Conservation (phyloP, 1,140 invertebrate species). For the Schlechtendalia chinensis region DNA sequence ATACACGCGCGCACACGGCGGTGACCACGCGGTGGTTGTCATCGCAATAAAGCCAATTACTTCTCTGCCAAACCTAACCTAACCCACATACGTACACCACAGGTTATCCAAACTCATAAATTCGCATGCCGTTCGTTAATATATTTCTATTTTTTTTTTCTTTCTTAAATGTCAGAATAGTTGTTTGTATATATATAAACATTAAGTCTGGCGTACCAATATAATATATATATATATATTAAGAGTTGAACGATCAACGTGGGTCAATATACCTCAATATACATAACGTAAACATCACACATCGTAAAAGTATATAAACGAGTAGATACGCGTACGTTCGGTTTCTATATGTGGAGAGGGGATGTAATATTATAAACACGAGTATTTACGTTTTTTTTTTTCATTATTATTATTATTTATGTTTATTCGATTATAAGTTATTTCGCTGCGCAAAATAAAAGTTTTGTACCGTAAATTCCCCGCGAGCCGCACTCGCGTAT, state of each 20-base stretch:
- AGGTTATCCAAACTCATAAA: conserved; percentile 9
- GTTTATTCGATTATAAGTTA: conserved; percentile 2
- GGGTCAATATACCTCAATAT: conserved; percentile 33
- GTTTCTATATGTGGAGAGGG: not conserved
- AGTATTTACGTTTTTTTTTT: not conserved
- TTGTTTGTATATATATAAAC: not conserved
- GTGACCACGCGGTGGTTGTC: not conserved
- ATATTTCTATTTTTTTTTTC: conserved; percentile 13
- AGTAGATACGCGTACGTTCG: no score
- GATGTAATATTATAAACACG: not conserved
- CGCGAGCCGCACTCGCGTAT: not conserved
- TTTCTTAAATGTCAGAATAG: not conserved
- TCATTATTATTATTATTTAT: no score
- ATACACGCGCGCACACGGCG: not conserved
- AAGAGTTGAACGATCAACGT: conserved; percentile 3
- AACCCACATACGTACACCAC: not conserved
- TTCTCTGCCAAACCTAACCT: conserved; percentile 3
- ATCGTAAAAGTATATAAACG: no score
- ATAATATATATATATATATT: not conserved
- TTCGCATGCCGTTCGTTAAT: conserved; percentile 5
- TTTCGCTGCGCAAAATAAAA: conserved; percentile 34
- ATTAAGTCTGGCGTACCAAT: not conserved
- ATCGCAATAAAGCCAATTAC: not conserved
- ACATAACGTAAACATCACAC: no score
- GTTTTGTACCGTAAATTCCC: no score